Conservation (phyloP, 2,113 vertebrate genomes). For the Sylvietta virens region DNA sequence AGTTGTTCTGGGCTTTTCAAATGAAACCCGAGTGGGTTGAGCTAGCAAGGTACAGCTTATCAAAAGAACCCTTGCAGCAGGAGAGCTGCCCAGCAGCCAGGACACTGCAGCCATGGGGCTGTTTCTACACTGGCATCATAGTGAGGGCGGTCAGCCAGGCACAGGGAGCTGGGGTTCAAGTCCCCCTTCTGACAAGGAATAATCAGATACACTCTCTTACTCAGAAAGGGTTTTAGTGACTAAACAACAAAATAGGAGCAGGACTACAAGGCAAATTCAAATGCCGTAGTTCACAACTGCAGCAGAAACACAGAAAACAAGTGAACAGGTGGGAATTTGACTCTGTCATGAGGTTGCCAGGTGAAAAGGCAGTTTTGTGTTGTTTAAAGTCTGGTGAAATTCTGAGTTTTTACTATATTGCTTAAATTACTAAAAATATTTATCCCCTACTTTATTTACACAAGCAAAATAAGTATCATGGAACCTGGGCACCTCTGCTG, state of each 20-base stretch:
- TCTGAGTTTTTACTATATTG: background rate
- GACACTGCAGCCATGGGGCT: background rate
- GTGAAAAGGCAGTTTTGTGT: background rate
- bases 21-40: background rate
- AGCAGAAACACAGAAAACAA: background rate
- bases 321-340: background rate
- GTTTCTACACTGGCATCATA: background rate
- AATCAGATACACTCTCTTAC: background rate
- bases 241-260: background rate
- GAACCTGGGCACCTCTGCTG: background rate
- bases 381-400: background rate
- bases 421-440: background rate
- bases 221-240: background rate
- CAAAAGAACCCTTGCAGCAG: background rate
- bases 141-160: background rate
- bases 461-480: background rate
- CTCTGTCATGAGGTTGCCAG: background rate
- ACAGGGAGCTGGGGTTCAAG: background rate
- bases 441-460: background rate
- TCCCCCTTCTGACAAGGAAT: background rate
- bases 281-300: rapidly evolving
- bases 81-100: background rate
- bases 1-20: background rate
- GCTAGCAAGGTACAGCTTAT: background rate
- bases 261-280: background rate